Evolutionary conservation across 2,113 vertebrate genomes (phyloP).

Genomic region (Actinemys pallida): DNA sequence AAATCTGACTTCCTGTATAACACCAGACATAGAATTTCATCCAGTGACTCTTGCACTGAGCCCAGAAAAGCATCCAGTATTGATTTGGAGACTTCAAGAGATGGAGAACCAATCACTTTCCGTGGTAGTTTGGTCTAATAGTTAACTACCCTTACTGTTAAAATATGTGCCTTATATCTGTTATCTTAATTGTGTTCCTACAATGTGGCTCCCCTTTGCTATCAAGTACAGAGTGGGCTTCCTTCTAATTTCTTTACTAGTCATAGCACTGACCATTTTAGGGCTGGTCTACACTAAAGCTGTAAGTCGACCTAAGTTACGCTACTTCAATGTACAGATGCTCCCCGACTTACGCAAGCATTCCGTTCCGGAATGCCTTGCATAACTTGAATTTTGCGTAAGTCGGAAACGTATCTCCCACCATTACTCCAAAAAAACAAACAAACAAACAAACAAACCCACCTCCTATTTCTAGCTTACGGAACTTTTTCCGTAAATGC

Average conservation of each 20-base stretch:
- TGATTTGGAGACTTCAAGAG: neutral
- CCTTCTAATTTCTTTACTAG: neutral
- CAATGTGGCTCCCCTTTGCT: neutral
- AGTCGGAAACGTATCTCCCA: too few relatives aligned
- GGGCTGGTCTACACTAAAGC: too few relatives aligned
- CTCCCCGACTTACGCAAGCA: too few relatives aligned
- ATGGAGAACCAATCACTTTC: neutral
- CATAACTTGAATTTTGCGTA: too few relatives aligned
- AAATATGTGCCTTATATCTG: neutral
- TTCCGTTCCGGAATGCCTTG: too few relatives aligned
- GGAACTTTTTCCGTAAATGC: too few relatives aligned
- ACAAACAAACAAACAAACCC: too few relatives aligned
- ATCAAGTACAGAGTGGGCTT: neutral
- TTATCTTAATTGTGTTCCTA: neutral
- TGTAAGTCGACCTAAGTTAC: too few relatives aligned
- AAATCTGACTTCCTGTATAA: neutral
- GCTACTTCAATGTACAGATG: too few relatives aligned
- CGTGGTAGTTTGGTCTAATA: rapidly evolving
- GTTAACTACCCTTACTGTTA: neutral
- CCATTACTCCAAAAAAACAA: too few relatives aligned
- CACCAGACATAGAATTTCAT: conserved; percentile 23
- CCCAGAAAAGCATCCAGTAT: neutral
- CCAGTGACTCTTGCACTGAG: neutral
- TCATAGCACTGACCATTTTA: neutral
- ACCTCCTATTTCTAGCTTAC: too few relatives aligned